Conservation (phyloP, 2,113 vertebrate genomes). For the Stomatorhinus ivindoensis region DNA sequence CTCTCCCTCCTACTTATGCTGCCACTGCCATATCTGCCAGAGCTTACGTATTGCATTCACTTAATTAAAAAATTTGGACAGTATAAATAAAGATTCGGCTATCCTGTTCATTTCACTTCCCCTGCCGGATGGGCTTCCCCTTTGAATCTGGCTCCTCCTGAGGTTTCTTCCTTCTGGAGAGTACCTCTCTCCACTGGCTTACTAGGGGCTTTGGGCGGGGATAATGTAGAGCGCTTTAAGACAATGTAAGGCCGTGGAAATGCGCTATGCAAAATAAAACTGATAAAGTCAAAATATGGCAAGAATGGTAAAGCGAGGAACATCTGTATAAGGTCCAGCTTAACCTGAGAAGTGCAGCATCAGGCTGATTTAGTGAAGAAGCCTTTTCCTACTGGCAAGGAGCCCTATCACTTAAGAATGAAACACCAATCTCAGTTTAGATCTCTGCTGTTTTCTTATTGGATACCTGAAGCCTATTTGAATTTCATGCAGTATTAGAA, state of each 20-base stretch:
- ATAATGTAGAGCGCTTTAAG: not conserved
- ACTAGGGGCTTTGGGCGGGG: not conserved
- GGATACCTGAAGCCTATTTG: not conserved
- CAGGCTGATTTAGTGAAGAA: not conserved
- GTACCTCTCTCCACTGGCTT: not conserved
- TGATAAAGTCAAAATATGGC: not conserved
- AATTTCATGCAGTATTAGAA: not conserved
- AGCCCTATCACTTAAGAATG: too few species aligned
- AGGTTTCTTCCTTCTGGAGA: not conserved
- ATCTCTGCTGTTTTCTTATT: not conserved
- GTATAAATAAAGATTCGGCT: not conserved
- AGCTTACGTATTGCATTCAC: not conserved
- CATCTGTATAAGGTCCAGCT: not conserved
- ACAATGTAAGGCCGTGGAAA: not conserved
- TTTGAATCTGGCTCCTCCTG: not conserved
- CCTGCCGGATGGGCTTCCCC: not conserved
- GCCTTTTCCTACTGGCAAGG: not conserved
- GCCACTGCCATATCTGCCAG: not conserved
- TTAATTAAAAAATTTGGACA: not conserved
- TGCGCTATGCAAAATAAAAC: too few species aligned
- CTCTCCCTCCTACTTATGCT: not conserved
- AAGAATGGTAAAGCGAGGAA: not conserved
- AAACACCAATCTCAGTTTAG: not conserved
- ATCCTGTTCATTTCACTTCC: not conserved
- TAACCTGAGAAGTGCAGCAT: not conserved